phyloP scores from a whole-genome alignment of 2,888 invertebrate genomes.

The Lasiommata megera region DNA sequence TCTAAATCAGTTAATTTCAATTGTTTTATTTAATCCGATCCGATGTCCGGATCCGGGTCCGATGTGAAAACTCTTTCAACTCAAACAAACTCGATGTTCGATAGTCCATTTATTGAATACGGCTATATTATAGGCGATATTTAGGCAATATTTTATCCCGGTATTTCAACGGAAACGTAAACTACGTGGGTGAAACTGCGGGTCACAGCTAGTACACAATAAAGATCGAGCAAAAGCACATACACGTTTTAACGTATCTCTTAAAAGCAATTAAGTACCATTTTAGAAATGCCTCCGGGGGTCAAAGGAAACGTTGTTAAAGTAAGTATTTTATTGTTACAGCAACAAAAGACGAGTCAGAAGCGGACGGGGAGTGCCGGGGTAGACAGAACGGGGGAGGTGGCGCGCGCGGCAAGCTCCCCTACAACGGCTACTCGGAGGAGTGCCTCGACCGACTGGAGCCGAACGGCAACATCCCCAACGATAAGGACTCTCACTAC shows the following conservation, averaged over 20 bases:
- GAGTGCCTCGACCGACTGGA: conserved; percentile 96
- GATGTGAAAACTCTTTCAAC: too few species aligned
- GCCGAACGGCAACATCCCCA: conserved; percentile 95
- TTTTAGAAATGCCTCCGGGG: not conserved
- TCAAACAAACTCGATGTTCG: too few species aligned
- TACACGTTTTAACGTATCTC: not conserved
- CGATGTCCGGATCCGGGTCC: too few species aligned
- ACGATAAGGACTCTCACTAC: conserved; percentile 88
- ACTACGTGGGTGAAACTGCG: too few species aligned
- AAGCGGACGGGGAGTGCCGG: conserved; percentile 77
- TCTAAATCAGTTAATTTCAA: too few species aligned
- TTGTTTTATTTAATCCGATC: too few species aligned
- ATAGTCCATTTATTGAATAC: too few species aligned
- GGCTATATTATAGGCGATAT: too few species aligned
- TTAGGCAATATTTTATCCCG: too few species aligned
- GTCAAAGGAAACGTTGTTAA: not conserved
- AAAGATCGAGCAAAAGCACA: too few species aligned
- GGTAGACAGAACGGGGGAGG: conserved; percentile 82
- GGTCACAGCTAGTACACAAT: too few species aligned
- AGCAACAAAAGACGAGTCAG: conserved; percentile 97
- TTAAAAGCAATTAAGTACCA: not conserved
- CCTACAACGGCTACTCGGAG: conserved; percentile 96
- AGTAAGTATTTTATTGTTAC: conserved; percentile 64
- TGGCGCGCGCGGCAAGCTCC: conserved; percentile 88
- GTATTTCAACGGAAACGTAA: too few species aligned